phyloP scores from a whole-genome alignment of 2,113 vertebrate genomes.

The Mormyrus lacerda region DNA sequence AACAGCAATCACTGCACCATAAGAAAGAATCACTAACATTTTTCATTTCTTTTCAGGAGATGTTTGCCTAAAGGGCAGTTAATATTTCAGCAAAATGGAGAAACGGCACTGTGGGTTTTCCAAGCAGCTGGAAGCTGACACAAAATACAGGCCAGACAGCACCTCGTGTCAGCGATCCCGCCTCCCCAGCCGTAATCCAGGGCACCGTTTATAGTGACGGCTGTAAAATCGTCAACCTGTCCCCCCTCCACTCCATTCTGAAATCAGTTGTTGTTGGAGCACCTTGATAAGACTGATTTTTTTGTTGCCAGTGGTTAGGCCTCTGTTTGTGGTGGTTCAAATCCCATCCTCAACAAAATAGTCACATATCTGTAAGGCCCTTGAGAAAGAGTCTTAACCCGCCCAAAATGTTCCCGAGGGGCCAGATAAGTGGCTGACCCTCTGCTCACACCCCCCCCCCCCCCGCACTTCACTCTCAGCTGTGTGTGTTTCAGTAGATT shows the following conservation, averaged over 20 bases:
- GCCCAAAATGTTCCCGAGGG: neutral
- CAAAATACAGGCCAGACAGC: neutral
- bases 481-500: neutral
- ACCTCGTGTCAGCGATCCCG: neutral
- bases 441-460: neutral
- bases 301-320: neutral
- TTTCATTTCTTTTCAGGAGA: neutral
- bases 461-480: neutral
- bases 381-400: neutral
- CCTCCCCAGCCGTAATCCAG: neutral
- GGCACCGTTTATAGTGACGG: neutral
- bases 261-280: neutral
- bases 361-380: neutral
- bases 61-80: constrained; percentile 1
- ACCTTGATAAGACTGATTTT: neutral
- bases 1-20: neutral
- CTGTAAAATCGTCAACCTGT: neutral
- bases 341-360: neutral
- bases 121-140: neutral
- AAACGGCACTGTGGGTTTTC: neutral
- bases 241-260: neutral
- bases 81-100: neutral
- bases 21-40: neutral
- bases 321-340: neutral
- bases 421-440: neutral